These are phyloP conservation scores for Diorhabda elongata DNA, from an alignment of 1,140 invertebrate genomes.

Conservation along the genomic window DNA sequence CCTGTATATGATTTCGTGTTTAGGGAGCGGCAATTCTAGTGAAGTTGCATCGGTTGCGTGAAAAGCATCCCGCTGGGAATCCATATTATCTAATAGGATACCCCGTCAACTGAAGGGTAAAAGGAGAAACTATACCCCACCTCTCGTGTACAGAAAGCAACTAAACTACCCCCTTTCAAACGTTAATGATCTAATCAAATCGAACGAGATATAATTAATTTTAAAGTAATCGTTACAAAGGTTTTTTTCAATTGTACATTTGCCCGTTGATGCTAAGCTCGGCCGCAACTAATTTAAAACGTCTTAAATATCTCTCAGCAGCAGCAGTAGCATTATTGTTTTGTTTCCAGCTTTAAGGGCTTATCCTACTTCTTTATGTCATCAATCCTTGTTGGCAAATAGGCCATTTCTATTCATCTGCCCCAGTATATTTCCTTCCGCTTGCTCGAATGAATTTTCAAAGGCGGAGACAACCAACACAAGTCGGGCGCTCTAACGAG, in stretches of 20 bases:
- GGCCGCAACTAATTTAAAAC: neutral
- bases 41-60: conserved; percentile 24
- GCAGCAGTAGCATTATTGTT: neutral
- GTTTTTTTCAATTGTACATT: neutral
- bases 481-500: too few species aligned
- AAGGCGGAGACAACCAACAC: neutral
- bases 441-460: neutral
- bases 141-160: too few species aligned
- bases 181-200: too few species aligned
- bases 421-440: neutral
- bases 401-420: conserved; percentile 2
- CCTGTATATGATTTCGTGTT: too few species aligned
- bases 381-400: conserved; percentile 2
- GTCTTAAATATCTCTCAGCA: neutral
- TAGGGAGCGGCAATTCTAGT: conserved; percentile 4
- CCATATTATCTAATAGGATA: conserved; percentile 30
- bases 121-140: too few species aligned
- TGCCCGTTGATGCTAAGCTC: neutral
- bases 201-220: too few species aligned
- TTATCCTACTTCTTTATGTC: neutral
- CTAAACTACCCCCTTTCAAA: too few species aligned
- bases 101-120: neutral
- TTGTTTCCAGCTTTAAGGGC: neutral
- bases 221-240: neutral
- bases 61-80: conserved; percentile 27